Base-by-base conservation (phyloP, 2,888 invertebrate species). In the Acanthopleura granulata region DNA sequence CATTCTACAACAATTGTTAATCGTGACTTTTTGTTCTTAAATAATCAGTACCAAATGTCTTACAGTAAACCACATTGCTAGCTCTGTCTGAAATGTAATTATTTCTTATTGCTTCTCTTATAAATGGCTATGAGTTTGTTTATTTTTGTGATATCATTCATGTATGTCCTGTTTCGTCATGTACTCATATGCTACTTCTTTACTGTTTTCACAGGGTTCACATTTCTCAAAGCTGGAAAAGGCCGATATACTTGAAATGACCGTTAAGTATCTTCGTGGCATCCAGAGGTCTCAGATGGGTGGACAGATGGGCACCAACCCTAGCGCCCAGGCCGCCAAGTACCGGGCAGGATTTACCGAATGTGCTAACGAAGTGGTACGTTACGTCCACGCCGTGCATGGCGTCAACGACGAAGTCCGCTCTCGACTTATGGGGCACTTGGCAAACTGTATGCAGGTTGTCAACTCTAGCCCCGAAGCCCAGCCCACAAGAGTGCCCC, bases 301-400 rank as follows among this genome's bases (percentile, higher is more conserved):
- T 22, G 40, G 62, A 29, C n/a, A 61, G 49, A 1, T 66, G 49
- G 18, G 69, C n/a, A 74, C 78, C 69, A 85, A 86, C 74, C 82
- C 85, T 0, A 80, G 80, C 11, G 85, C 81, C 15, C 84, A 86
- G 12, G 79, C 82, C 30, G 81, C 81, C 27, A 86, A 86, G 76
- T 88, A 87, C 81, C 79, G 84, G 12, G 82, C 85, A 4, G 89
- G 89, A 61, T 88, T 87, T 81, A 83, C 81, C 74, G 88, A 89
- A 74, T 89, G 89, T 78, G 88, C 87, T 4, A 82, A 83, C 50
- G 89, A 89, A 79, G 88, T 89, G 16, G 82, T 85, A 40, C 82
- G 87, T 27, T 89, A 87, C 79, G 78, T 89, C 40, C 79, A 82
- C 50, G 81, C 86, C 25, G 80, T 84, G 25, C 82, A 85, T 15